Percentiles rank a stretch among this genome's conserved stretches.
Evolutionary conservation across 2,113 vertebrate genomes (phyloP).

Genomic region (Larimichthys crocea): DNA sequence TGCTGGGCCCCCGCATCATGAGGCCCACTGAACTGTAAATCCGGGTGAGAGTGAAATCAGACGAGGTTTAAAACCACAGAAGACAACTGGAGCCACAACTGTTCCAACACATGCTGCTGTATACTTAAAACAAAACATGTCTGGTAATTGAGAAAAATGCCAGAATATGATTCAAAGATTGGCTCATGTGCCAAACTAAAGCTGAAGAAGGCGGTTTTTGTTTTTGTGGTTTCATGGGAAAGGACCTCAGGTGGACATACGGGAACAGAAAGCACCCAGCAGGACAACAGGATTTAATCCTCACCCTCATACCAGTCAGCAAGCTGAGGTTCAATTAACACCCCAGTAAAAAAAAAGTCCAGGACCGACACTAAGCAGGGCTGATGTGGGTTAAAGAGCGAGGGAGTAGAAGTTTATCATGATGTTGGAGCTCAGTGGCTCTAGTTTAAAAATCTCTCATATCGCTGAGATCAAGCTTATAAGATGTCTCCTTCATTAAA

Average conservation of each 20-base stretch:
- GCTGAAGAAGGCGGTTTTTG: neutral
- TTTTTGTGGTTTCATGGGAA: constrained; percentile 53
- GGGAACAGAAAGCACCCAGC: constrained; percentile 52
- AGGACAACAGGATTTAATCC: constrained; percentile 61
- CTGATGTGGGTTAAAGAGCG: constrained; percentile 57
- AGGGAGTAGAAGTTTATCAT: constrained; percentile 41
- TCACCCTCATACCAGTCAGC: constrained; percentile 52
- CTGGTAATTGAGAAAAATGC: neutral
- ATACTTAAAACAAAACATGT: neutral
- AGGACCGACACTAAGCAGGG: constrained; percentile 38
- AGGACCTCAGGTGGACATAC: constrained; percentile 38
- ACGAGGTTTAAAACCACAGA: neutral
- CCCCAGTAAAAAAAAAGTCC: constrained; percentile 30
- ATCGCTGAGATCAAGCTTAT: constrained; percentile 62
- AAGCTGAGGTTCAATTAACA: constrained; percentile 56
- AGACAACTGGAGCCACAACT: constrained; percentile 17
- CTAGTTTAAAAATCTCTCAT: constrained; percentile 17
- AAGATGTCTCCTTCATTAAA: constrained; percentile 64
- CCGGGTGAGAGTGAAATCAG: neutral
- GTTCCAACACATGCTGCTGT: neutral
- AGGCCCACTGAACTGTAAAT: constrained; percentile 27
- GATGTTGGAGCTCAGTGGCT: constrained; percentile 13
- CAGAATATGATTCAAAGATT: neutral
- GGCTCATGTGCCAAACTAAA: neutral
- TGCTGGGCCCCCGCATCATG: constrained; percentile 15